Conservation (phyloP, 2,888 invertebrate species). For the Lamellibrachia columna region DNA sequence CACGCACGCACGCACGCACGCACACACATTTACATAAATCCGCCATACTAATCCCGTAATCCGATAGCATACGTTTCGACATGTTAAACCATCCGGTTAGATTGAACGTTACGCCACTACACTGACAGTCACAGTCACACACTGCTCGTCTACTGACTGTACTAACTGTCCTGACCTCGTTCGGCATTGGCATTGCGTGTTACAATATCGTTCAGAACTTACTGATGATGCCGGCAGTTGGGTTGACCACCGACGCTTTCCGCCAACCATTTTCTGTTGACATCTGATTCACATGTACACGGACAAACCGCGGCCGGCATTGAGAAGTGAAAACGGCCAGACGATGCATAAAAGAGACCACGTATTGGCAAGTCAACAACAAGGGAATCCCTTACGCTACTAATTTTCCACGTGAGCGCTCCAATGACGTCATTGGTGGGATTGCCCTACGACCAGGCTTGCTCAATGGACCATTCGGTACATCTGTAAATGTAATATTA, state of each 20-base stretch:
- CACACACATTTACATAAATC: not conserved
- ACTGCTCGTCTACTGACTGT: not conserved
- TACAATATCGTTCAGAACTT: slow-evolving; percentile 21
- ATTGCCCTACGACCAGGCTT: not conserved
- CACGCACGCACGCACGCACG: too few relatives aligned
- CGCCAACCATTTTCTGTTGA: slow-evolving; percentile 7
- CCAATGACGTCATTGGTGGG: not conserved
- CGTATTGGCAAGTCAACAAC: not conserved
- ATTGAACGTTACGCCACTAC: not conserved
- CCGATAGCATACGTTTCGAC: not conserved
- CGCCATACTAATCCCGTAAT: not conserved
- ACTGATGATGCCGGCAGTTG: slow-evolving; percentile 30
- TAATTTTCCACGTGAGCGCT: not conserved
- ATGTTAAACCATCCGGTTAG: not conserved
- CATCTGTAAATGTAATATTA: too few relatives aligned
- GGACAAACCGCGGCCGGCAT: not conserved
- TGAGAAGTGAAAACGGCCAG: not conserved
- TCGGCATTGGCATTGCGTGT: not conserved
- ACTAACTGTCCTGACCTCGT: not conserved
- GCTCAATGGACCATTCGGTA: not conserved
- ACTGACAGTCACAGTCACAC: not conserved
- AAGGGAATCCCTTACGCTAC: not conserved
- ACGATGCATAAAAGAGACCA: not conserved
- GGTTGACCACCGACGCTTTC: slow-evolving; percentile 8
- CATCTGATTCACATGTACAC: slow-evolving; percentile 6